phyloP scores from a whole-genome alignment of 2,113 vertebrate genomes.

The Phylloscopus trochilus region DNA sequence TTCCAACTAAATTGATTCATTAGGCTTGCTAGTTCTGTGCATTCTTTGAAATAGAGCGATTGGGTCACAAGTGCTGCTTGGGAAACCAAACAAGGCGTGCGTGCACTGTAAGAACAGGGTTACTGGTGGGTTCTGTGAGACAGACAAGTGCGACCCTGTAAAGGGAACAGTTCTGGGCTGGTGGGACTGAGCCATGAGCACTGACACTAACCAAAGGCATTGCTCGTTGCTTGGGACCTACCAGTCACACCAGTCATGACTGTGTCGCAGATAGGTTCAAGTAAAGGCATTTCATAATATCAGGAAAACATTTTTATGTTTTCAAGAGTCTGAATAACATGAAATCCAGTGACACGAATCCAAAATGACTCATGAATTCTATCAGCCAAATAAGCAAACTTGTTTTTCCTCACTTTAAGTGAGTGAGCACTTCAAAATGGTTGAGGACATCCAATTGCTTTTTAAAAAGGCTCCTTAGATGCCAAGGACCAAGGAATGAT shows the following conservation, averaged over 20 bases:
- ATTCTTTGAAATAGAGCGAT: background rate
- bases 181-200: background rate
- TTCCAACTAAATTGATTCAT: background rate
- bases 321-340: background rate
- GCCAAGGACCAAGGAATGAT: accelerated
- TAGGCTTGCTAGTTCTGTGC: background rate
- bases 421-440: background rate
- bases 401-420: background rate
- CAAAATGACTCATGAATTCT: background rate
- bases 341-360: background rate
- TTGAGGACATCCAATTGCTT: background rate
- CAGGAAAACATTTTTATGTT: background rate
- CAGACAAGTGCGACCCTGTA: background rate
- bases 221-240: background rate
- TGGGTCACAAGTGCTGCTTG: background rate
- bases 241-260: background rate
- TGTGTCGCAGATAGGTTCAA: background rate
- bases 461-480: background rate
- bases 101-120: background rate
- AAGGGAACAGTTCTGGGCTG: background rate
- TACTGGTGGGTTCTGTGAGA: background rate
- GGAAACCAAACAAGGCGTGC: background rate
- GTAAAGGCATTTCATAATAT: background rate
- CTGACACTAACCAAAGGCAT: background rate
- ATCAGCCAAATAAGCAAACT: background rate